Base-by-base conservation (phyloP, 2,797 vertebrate species). In the Hephaestus fuliginosus region DNA sequence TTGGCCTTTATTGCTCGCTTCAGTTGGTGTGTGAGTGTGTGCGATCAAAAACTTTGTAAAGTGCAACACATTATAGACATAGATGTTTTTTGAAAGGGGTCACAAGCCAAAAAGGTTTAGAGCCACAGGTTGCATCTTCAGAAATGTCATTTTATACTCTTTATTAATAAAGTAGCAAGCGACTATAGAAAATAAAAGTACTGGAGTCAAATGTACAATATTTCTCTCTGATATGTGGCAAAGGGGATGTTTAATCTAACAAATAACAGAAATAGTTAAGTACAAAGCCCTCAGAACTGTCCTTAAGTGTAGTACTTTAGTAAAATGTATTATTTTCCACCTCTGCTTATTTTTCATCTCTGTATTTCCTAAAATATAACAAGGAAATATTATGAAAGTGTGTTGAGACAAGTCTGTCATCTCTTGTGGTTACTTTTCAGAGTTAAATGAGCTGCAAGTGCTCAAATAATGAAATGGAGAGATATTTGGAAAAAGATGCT, bases 341-440 rank as follows among this genome's bases (percentile, higher is more conserved):
- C 7, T 30, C 3, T 66, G 30, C 30, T 17, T 30, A 43, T 49
- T 60, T 63, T 4, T 49, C 20, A 53, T 7, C 43, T 62, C 28
- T 48, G 15, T 22, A 53, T 75, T 68, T 68, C 25, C 14, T 64
- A 33, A 79, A 84, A 43, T 60, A 20, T 43, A 30, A 7, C 28
- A 78, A 65, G 14, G 2, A 46, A 41, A 60, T 0, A 0, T 28
- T 15, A 43, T 46, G 28, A 17, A 4, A 28, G n/a, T 22, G 25
- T 75, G 36, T 22, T 76, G 22, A 61, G 33, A 30, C 8, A 28
- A 25, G 9, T 70, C 30, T 64, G 13, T 61, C 61, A 46, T 53
- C 36, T 2, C 55, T 53, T 4, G 17, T 33, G 18, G 20, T 48
- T n/a, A 36, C 1, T 46, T 78, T 62, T 46, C 25, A 43, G 3